Base-by-base conservation (phyloP, 2,797 vertebrate species). In the Sebastes diploproa region DNA sequence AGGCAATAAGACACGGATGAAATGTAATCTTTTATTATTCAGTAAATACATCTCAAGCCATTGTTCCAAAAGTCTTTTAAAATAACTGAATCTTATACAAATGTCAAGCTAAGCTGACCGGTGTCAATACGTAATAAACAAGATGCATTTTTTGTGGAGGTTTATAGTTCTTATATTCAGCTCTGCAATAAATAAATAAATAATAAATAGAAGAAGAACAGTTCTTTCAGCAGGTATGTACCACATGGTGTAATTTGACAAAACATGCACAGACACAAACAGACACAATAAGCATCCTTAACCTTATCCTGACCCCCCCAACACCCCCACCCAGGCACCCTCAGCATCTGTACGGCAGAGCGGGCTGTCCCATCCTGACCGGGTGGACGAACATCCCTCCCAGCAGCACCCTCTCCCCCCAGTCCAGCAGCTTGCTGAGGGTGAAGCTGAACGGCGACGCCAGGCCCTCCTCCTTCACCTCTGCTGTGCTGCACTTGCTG, bases 361-460 rank as follows among this genome's bases (percentile, higher is more conserved):
- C 86, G 1, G 94, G 90, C 78, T 94, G 95, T 72, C 94, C 95
- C 86, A 95, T 90, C 89, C 90, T 94, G 12, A 96, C 91, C 2
- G 94, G 92, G 23, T 92, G 90, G 2, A 91, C 84, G 3, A 95
- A 92, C 12, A 94, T 29, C 38, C 93, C 91, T 10, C 94, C 95
- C 3, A 96, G 91, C 78, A 96, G 87, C 69, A 96, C 27, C 66
- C 93, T 86, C 85, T 95, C 96, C 7, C 96, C 95, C 95, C 96
- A 96, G 46, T 86, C 91, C 77, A 96, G 84, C 82, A 96, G 86
- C 81, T 93, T 95, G 87, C 89, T 95, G 55, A 96, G 85, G 3
- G 94, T 95, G 69, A 94, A 67, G 78, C 90, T 91, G 54, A 96
- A 81, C 0, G 95, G 94, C 0, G 94, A 95, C 77, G 94, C 56